Base-by-base conservation (phyloP, 1,140 invertebrate genomes). In the Cotesia chilonis region DNA sequence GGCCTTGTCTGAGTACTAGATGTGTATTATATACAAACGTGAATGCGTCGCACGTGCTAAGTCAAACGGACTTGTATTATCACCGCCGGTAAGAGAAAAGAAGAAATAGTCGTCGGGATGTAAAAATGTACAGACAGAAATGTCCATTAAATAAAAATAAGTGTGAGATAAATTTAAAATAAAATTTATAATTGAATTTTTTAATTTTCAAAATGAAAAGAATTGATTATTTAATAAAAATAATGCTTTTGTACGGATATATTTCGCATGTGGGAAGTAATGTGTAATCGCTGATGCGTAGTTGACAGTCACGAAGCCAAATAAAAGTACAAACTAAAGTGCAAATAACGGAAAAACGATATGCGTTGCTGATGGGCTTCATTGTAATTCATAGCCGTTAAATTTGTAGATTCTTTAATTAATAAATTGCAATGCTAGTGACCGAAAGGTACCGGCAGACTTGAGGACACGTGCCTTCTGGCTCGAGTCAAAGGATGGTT, bases 51-150 rank as follows among this genome's bases (percentile, higher is more conserved):
- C 41, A 83, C 82, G 81, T 84, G 82, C 82, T 79, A 85, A 85
- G 84, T 85, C 84, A 83, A 83, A 84, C 83, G 83, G 78, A 75
- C 55, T 55, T 72, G 77, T 76, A 70, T 73, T 74, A 68, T 52
- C 70, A 76, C 70, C 59, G 65, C 41, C 63, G 75, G 60, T 73
- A 65, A 66, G 20, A 66, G 60, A 54, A 36, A 35, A 65, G 59
- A 37, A 66, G 66, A 54, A 36, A 35, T 71, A 17, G 54, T 59
- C 38, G 55, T 59, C 41, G 0, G 41, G 28, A 28, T 28, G 28
- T 28, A 9, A 47, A 47, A 47, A 47, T 47, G 5, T 28, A 28
- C 28, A 28, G 28, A 28, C 28, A 28, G 28, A 2, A 3, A 28
- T 28, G 28, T 28, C 28, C 28, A 28, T 28, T 28, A 28, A 28